phyloP scores from a whole-genome alignment of 2,888 invertebrate genomes.

The Lapara coniferarum region DNA sequence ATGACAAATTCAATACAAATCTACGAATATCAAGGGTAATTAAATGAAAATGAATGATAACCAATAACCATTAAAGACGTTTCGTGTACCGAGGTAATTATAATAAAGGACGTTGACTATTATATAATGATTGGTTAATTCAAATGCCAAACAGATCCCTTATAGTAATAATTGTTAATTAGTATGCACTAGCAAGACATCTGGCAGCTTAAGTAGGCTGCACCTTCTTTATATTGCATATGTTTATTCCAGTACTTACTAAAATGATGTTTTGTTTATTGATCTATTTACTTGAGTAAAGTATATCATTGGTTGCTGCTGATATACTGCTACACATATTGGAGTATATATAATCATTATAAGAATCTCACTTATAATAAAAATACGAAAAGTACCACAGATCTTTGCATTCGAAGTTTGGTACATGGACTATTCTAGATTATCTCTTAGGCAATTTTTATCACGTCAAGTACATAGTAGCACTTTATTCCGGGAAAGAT shows the following conservation, averaged over 20 bases:
- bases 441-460: too few relatives aligned
- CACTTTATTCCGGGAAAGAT: too few relatives aligned
- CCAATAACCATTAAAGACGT: slow-evolving; percentile 12
- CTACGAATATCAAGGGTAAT: background rate
- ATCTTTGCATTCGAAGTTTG: too few relatives aligned
- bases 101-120: slow-evolving; percentile 18
- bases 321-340: too few relatives aligned
- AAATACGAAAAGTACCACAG: too few relatives aligned
- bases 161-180: slow-evolving; percentile 10
- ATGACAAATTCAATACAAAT: background rate
- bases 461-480: too few relatives aligned
- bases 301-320: too few relatives aligned
- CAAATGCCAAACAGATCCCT: slow-evolving; percentile 24
- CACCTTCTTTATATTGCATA: background rate
- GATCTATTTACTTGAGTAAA: too few relatives aligned
- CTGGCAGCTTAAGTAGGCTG: background rate
- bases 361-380: too few relatives aligned
- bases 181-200: background rate
- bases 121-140: slow-evolving; percentile 17
- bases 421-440: too few relatives aligned
- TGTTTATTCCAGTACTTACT: background rate
- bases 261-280: too few relatives aligned
- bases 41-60: slow-evolving; percentile 9
- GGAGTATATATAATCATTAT: too few relatives aligned
- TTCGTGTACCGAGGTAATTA: slow-evolving; percentile 22